Base-by-base conservation (phyloP, 2,888 invertebrate species). In the Mantis religiosa region DNA sequence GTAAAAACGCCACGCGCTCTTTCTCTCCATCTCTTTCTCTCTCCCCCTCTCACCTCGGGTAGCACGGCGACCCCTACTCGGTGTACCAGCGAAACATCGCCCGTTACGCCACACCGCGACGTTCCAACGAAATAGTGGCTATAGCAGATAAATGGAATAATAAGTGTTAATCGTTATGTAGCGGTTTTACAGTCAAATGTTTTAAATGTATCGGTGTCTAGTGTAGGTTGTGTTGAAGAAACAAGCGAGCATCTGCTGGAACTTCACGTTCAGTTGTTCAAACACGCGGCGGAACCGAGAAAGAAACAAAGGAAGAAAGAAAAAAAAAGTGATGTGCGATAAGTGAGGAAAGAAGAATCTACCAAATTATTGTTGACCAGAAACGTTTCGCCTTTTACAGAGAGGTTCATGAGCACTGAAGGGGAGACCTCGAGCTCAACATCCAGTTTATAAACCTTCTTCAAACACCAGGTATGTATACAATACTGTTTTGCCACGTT, bases 21-120 rank as follows among this genome's bases (percentile, higher is more conserved):
- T 28, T 15, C 54, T 27, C 34, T 34, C 34, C 7, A 6, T 34
- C 85, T 34, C n/a, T 27, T 34, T 27, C 41, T 47, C 47, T 30
- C n/a, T 82, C n/a, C 54, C 83, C 15, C 54, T 82, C 54, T 12
- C 27, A 3, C 54, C 20, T 82, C 54, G 81, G 54, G 25, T 7
- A n/a, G 82, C 27, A 12, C 25, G 25, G 47, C 85, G 47, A 28
- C 91, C 93, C 94, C 89, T 92, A 92, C 87, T 92, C 93, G 89
- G 93, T 93, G 28, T 30, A 82, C 87, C 34, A 34, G 15, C 25
- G 87, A 87, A 87, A 93, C 85, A 93, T 93, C 71, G 91, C 93
- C 90, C 93, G 93, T 41, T 85, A 89, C 93, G 93, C 0, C 89
- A 89, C 41, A 82, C 90, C 81, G 82, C 88, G 25, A 47, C 87